These are phyloP conservation scores for Drosophila jambulina DNA, from an alignment of 1,140 invertebrate genomes.

Conservation along the genomic window DNA sequence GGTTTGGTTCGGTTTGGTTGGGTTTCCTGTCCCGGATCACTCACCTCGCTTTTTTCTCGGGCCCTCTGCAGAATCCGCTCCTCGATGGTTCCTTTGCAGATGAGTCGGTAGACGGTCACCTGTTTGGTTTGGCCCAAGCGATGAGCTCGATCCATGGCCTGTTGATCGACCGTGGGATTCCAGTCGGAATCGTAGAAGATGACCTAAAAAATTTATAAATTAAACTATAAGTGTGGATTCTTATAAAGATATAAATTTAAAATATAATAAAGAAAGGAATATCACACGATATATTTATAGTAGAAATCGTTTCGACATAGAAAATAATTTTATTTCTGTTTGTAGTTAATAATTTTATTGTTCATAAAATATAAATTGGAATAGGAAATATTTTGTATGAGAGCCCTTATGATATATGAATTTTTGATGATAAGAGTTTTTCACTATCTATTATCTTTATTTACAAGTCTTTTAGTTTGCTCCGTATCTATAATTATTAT, in stretches of 20 bases:
- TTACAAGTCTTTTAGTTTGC: not conserved
- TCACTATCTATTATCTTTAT: not conserved
- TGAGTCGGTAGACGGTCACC: constrained; percentile 96
- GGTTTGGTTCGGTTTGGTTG: constrained; percentile 47
- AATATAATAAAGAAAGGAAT: too few relatives aligned
- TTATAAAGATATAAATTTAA: too few relatives aligned
- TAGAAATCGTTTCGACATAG: too few relatives aligned
- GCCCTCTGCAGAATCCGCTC: constrained; percentile 95
- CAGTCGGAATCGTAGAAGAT: constrained; percentile 99
- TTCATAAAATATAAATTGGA: too few relatives aligned
- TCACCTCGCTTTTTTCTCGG: constrained; percentile 95
- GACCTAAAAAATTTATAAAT: constrained; percentile 87
- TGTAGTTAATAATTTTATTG: too few relatives aligned
- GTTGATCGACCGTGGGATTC: constrained; percentile 98
- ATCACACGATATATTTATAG: too few relatives aligned
- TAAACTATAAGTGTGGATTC: not conserved
- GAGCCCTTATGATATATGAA: too few relatives aligned
- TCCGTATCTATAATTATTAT: not conserved
- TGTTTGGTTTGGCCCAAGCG: constrained; percentile 95
- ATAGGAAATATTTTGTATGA: too few relatives aligned
- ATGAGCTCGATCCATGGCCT: constrained; percentile 97
- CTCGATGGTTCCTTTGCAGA: constrained; percentile 96
- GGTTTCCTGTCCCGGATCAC: constrained; percentile 63
- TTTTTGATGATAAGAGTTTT: too few relatives aligned
- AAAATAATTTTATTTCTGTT: too few relatives aligned